These are phyloP conservation scores for Aproaerema taeniolella DNA, from an alignment of 2,888 invertebrate genomes.

Conservation along the genomic window DNA sequence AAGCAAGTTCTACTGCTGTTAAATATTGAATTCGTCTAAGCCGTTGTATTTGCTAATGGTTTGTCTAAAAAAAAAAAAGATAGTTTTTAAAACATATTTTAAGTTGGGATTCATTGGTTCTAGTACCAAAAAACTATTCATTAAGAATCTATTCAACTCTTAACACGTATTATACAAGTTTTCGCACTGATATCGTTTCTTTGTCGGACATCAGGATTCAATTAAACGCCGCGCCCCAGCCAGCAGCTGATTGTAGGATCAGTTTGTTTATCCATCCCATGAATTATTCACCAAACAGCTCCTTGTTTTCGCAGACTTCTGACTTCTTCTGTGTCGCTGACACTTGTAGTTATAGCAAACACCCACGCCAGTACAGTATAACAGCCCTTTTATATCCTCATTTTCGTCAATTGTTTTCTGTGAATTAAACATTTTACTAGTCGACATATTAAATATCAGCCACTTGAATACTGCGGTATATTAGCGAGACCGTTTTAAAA, in stretches of 20 bases:
- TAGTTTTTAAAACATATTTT: too few species aligned
- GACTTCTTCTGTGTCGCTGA: slow-evolving; percentile 22
- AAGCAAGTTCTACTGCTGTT: too few species aligned
- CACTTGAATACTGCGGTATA: slow-evolving; percentile 6
- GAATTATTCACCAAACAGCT: slow-evolving; percentile 47
- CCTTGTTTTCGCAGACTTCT: slow-evolving; percentile 32
- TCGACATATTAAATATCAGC: not conserved
- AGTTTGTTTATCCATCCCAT: slow-evolving; percentile 43
- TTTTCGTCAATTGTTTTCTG: slow-evolving; percentile 17
- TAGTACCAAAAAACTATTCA: too few species aligned
- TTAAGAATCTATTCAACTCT: too few species aligned
- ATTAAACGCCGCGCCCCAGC: slow-evolving; percentile 44
- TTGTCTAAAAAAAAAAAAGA: too few species aligned
- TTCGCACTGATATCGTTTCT: slow-evolving; percentile 41
- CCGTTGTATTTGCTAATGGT: too few species aligned
- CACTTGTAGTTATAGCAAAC: slow-evolving; percentile 21
- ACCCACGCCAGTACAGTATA: slow-evolving; percentile 18
- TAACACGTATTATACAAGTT: slow-evolving; percentile 30
- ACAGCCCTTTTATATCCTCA: slow-evolving; percentile 6
- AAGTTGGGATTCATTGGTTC: too few species aligned
- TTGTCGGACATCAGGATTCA: slow-evolving; percentile 49
- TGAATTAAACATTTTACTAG: slow-evolving; percentile 8
- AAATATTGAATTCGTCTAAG: too few species aligned
- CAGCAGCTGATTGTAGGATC: slow-evolving; percentile 47
- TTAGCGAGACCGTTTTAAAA: too few species aligned